A percentile compares a stretch with the other conserved stretches of the same genome.
phyloP scores from a whole-genome alignment of 1,140 invertebrate species.

The Atta texana region DNA sequence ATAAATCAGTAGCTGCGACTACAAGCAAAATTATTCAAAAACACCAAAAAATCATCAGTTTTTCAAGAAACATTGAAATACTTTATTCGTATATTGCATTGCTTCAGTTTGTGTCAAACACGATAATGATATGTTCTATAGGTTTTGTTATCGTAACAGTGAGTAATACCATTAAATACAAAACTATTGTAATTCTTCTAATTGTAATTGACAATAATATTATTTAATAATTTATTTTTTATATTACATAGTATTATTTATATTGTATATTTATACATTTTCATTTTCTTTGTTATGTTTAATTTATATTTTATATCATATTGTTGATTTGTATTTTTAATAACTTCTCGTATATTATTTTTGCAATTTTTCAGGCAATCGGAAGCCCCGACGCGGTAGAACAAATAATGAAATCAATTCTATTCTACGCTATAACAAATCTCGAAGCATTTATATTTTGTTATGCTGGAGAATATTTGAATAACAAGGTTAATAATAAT shows the following conservation, averaged over 20 bases:
- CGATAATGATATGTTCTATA: slow-evolving; percentile 45
- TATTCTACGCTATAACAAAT: slow-evolving; percentile 56
- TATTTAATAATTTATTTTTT: slow-evolving; percentile 7
- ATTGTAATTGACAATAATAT: neutral
- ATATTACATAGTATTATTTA: neutral
- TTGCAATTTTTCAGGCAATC: slow-evolving; percentile 45
- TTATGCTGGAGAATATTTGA: slow-evolving; percentile 69
- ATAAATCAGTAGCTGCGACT: neutral
- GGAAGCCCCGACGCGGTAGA: neutral
- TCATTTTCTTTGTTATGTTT: neutral
- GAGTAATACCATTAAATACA: neutral
- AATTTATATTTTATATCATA: neutral
- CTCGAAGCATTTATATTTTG: slow-evolving; percentile 69
- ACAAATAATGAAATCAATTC: slow-evolving; percentile 31
- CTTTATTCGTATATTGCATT: slow-evolving; percentile 42
- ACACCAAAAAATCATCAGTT: slow-evolving; percentile 41
- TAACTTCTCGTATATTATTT: neutral
- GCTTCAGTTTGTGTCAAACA: slow-evolving; percentile 22
- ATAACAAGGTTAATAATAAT: slow-evolving; percentile 41
- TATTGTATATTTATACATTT: neutral
- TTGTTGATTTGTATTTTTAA: slow-evolving; percentile 1
- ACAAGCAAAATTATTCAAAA: slow-evolving; percentile 25
- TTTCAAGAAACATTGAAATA: slow-evolving; percentile 5
- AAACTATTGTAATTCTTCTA: neutral
- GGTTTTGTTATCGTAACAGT: slow-evolving; percentile 43